Conservation (phyloP, 2,113 vertebrate species). For the Rhea americana region DNA sequence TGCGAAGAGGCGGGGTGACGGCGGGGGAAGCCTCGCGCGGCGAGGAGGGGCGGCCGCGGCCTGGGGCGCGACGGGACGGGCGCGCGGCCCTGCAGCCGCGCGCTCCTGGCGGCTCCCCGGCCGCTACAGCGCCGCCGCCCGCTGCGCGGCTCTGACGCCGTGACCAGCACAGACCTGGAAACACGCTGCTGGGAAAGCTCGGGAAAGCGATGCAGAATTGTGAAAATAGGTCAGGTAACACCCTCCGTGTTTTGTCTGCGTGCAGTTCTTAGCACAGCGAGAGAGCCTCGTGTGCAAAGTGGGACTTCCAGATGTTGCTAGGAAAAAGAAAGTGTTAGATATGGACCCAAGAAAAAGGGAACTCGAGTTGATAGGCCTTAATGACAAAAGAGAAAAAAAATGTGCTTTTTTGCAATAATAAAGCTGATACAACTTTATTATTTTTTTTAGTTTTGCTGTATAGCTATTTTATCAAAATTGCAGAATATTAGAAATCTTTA, state of each 20-base stretch:
- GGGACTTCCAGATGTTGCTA: background rate
- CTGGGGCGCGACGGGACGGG: no score
- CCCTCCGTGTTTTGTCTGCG: background rate
- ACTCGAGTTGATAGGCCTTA: background rate
- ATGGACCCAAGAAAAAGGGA: background rate
- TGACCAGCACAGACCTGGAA: background rate
- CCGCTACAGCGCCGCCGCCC: background rate
- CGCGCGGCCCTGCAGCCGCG: background rate
- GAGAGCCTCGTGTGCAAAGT: background rate
- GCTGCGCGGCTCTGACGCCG: rapidly evolving
- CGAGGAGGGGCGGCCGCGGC: background rate
- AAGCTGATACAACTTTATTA: rapidly evolving
- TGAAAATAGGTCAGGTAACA: background rate
- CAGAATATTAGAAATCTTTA: background rate
- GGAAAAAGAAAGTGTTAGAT: background rate
- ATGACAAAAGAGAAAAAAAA: background rate
- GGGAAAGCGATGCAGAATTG: background rate
- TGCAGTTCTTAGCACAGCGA: background rate
- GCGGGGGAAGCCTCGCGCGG: background rate
- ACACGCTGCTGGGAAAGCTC: background rate
- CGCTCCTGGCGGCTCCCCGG: background rate
- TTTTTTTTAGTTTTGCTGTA: background rate
- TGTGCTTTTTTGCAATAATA: background rate
- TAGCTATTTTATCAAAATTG: background rate
- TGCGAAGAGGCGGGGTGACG: background rate